Percentiles rank a stretch among this genome's conserved stretches.
Conservation (phyloP, 2,113 vertebrate species). For the Anthoscopus minutus region DNA sequence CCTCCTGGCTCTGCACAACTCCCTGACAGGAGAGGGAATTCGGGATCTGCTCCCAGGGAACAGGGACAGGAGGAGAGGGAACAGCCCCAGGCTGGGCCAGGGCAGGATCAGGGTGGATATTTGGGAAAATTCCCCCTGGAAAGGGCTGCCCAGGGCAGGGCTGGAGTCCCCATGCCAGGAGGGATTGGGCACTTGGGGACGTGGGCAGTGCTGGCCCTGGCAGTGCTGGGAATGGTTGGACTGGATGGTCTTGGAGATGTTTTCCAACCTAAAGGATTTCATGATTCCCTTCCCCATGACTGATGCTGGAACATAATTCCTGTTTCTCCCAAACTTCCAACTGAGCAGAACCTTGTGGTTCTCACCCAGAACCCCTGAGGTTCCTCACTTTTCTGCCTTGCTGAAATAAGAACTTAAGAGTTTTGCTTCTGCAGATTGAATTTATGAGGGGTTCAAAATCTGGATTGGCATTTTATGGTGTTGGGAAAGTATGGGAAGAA, state of each 20-base stretch:
- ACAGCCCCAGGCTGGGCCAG: rapidly evolving
- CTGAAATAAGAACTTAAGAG: background rate
- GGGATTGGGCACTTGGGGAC: background rate
- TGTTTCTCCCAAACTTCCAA: background rate
- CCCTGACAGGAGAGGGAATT: background rate
- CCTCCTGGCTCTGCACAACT: background rate
- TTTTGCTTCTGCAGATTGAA: background rate
- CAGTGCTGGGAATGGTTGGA: background rate
- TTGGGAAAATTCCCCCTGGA: background rate
- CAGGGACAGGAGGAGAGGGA: background rate
- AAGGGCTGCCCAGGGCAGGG: rapidly evolving
- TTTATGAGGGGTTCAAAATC: background rate
- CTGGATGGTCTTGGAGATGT: rapidly evolving
- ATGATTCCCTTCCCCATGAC: rapidly evolving
- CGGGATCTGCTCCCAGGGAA: background rate
- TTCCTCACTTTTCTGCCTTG: background rate
- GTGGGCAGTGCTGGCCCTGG: background rate
- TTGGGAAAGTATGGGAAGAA: background rate
- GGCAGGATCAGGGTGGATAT: rapidly evolving
- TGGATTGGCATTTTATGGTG: background rate
- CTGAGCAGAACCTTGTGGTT: background rate
- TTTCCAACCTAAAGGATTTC: background rate
- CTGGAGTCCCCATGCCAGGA: rapidly evolving
- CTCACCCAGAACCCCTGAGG: background rate
- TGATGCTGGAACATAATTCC: rapidly evolving